These are phyloP conservation scores for Zeuzera pyrina DNA, from an alignment of 2,888 invertebrate genomes.

Conservation along the genomic window DNA sequence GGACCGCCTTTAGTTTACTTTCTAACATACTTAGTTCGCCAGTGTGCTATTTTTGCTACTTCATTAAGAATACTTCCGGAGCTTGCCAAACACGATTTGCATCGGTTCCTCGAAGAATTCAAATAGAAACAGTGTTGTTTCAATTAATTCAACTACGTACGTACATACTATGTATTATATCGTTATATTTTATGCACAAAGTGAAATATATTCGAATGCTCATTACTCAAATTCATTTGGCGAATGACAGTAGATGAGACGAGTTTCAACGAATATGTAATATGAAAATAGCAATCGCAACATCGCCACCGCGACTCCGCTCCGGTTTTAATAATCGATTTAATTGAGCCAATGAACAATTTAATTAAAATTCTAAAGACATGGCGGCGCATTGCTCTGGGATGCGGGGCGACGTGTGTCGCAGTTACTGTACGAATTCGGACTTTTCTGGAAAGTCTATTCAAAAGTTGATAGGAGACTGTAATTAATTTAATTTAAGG, in stretches of 20 bases:
- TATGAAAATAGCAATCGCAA: conserved; percentile 1
- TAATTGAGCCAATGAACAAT: conserved; percentile 67
- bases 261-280: conserved; percentile 1
- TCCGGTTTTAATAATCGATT: conserved; percentile 50
- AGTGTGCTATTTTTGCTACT: conserved; percentile 16
- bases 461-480: too few species aligned
- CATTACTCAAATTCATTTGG: background rate
- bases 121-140: too few species aligned
- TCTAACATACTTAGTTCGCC: conserved; percentile 10
- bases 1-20: too few species aligned
- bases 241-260: background rate
- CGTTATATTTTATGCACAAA: too few species aligned
- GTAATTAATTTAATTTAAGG: too few species aligned
- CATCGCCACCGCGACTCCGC: conserved; percentile 1
- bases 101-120: too few species aligned
- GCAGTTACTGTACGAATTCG: conserved; percentile 13
- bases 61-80: conserved; percentile 18
- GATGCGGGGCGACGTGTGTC: conserved; percentile 31
- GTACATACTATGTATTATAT: too few species aligned
- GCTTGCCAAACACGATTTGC: conserved; percentile 18
- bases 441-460: conserved; percentile 18
- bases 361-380: conserved; percentile 68
- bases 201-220: too few species aligned
- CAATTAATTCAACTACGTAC: too few species aligned
- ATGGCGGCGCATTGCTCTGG: conserved; percentile 30